phyloP scores from a whole-genome alignment of 2,888 invertebrate genomes.

The Stenurella melanura region DNA sequence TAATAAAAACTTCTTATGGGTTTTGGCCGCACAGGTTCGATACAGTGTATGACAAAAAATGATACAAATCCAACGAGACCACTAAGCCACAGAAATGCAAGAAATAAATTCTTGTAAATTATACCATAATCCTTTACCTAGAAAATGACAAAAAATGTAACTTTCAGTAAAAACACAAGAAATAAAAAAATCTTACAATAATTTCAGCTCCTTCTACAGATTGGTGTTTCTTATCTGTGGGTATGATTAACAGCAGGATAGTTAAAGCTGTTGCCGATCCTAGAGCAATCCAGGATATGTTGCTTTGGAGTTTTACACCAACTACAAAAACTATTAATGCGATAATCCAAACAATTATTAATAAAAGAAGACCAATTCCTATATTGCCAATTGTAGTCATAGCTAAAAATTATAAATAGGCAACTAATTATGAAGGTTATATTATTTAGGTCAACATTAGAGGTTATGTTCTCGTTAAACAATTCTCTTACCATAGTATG shows the following conservation, averaged over 20 bases:
- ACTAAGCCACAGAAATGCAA: conserved; percentile 72
- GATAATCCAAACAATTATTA: conserved; percentile 80
- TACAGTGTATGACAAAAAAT: conserved; percentile 74
- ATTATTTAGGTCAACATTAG: conserved; percentile 24
- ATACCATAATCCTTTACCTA: conserved; percentile 76
- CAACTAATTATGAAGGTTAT: conserved; percentile 28
- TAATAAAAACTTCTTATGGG: conserved; percentile 70
- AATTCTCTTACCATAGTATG: conserved; percentile 35
- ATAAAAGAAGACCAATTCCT: conserved; percentile 81
- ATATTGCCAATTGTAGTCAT: conserved; percentile 71
- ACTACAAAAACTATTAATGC: conserved; percentile 80
- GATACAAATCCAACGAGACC: conserved; percentile 72
- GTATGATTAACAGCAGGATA: conserved; percentile 77
- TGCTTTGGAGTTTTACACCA: conserved; percentile 80
- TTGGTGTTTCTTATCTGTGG: conserved; percentile 68
- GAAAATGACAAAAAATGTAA: conserved; percentile 24
- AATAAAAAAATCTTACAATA: conserved; percentile 45
- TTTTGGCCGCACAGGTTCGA: conserved; percentile 73
- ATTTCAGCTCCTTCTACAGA: conserved; percentile 52
- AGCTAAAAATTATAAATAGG: conserved; percentile 52
- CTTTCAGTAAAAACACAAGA: no score
- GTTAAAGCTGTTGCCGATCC: conserved; percentile 76
- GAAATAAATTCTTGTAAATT: conserved; percentile 74
- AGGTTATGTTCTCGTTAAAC: conserved; percentile 36
- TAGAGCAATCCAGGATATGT: conserved; percentile 79